phyloP scores from a whole-genome alignment of 2,797 vertebrate species.

The Buceros bicornis region DNA sequence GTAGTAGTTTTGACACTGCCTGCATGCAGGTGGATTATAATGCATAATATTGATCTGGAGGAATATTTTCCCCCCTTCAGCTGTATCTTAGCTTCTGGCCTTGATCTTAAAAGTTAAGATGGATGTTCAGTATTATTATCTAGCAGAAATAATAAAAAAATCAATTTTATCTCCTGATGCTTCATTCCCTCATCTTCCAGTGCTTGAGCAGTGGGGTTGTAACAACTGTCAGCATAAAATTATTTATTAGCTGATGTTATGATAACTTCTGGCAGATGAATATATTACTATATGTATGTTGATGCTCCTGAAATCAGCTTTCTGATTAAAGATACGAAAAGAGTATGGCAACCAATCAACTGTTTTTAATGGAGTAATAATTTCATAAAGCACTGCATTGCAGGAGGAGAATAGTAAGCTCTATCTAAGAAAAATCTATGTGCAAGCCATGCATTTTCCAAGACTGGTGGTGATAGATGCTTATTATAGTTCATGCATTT shows the following conservation, averaged over 20 bases:
- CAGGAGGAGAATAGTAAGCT: neutral
- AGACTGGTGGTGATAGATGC: neutral
- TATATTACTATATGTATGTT: neutral
- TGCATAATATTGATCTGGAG: slow-evolving; percentile 70
- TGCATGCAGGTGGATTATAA: slow-evolving; percentile 60
- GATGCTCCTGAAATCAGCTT: slow-evolving; percentile 26
- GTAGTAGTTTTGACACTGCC: slow-evolving; percentile 50
- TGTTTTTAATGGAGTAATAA: slow-evolving; percentile 36
- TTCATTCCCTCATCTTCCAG: slow-evolving; percentile 43
- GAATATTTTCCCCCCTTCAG: neutral
- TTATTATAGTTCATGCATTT: neutral
- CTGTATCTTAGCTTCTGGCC: slow-evolving; percentile 60
- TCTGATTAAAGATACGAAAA: slow-evolving; percentile 28
- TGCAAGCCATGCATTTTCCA: neutral
- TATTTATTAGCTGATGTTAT: slow-evolving; percentile 41
- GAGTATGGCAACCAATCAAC: neutral
- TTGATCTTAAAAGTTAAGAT: slow-evolving; percentile 80
- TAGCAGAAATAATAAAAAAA: slow-evolving; percentile 73
- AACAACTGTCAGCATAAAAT: slow-evolving; percentile 24
- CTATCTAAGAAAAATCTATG: neutral
- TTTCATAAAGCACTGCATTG: slow-evolving; percentile 14
- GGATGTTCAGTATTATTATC: slow-evolving; percentile 72
- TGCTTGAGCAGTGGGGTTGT: neutral
- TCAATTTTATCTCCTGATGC: slow-evolving; percentile 70
- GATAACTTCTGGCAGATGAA: slow-evolving; percentile 36